Percentiles rank a stretch among this genome's conserved stretches.
phyloP scores from a whole-genome alignment of 2,113 vertebrate genomes.

The Herpetotheres cachinnans region DNA sequence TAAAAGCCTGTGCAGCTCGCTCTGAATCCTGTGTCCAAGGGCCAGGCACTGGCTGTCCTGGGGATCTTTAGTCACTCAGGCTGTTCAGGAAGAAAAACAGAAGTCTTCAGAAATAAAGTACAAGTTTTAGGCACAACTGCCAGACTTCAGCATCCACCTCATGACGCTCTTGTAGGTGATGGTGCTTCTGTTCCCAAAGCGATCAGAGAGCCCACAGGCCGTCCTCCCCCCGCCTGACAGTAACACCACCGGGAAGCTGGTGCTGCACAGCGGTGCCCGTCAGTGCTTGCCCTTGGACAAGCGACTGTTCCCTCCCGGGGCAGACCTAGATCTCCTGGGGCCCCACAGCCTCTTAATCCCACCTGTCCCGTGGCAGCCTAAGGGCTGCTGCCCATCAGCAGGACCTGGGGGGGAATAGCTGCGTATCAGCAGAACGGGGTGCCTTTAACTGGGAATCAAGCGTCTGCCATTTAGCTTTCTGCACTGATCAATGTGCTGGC shows the following conservation, averaged over 20 bases:
- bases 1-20: background rate
- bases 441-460: background rate
- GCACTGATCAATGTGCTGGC: background rate
- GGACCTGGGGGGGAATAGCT: background rate
- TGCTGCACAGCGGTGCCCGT: background rate
- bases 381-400: background rate
- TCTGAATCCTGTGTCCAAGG: too few relatives aligned
- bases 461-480: background rate
- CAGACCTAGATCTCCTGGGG: background rate
- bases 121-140: background rate
- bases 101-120: background rate
- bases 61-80: background rate
- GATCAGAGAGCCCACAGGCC: accelerated
- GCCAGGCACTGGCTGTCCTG: background rate
- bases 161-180: accelerated
- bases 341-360: too few relatives aligned
- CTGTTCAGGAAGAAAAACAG: background rate
- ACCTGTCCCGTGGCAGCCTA: accelerated
- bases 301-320: background rate
- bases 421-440: accelerated
- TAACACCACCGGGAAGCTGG: accelerated
- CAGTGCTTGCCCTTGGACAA: background rate
- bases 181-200: background rate
- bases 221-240: accelerated
- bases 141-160: background rate